A percentile compares a stretch with the other conserved stretches of the same genome.
These are phyloP conservation scores for Bryconaethiops microstoma DNA, from an alignment of 2,797 vertebrate species.

Conservation along the genomic window DNA sequence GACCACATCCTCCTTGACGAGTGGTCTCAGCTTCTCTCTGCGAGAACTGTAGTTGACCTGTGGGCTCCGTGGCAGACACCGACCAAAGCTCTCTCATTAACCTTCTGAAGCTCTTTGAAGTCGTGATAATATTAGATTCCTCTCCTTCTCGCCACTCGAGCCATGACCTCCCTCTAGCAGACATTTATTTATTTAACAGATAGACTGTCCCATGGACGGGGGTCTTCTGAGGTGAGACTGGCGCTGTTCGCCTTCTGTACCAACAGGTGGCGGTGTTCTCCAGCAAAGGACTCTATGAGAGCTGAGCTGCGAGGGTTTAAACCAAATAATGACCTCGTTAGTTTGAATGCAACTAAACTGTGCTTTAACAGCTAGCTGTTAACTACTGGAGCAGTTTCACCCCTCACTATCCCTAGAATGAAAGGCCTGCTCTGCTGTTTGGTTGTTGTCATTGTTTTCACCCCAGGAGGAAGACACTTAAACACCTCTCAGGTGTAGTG, in stretches of 20 bases:
- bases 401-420: neutral
- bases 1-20: too few relatives aligned
- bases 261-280: slow-evolving; percentile 44
- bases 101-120: neutral
- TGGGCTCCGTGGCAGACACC: neutral
- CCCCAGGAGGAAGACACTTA: neutral
- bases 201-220: neutral
- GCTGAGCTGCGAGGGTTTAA: neutral
- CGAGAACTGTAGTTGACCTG: neutral
- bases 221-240: too few relatives aligned
- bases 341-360: neutral
- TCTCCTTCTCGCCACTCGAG: neutral
- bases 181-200: neutral
- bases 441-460: neutral
- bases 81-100: neutral
- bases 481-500: neutral
- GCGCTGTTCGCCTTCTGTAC: slow-evolving; percentile 1
- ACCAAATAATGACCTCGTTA: neutral
- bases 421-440: neutral
- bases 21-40: neutral
- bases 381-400: neutral
- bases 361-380: neutral
- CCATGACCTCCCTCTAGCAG: neutral
- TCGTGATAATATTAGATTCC: neutral
- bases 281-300: neutral